Evolutionary conservation across 2,888 invertebrate species (phyloP), one percentile per base, ranked within the genome.

Genomic region (Heliothis peltigera): DNA sequence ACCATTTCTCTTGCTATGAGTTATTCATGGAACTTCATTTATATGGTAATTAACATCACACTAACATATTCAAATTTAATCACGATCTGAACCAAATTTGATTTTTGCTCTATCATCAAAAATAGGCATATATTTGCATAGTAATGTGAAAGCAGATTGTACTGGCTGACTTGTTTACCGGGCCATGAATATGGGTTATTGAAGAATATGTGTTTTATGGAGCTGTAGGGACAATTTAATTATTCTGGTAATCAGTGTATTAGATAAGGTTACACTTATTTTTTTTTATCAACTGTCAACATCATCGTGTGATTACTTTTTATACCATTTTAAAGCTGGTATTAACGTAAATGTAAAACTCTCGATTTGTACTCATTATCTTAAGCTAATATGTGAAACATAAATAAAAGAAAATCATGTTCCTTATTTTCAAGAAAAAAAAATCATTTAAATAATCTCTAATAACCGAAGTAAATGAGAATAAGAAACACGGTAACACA

Each of bases 11-110:
- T 19, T 15, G 19, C 46, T 21, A 46, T 67, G 32, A 62, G 25
- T 82, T 73, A 81, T 68, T 80, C 76, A 76, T 78, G 43, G 56
- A 64, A 69, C 54, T 71, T 83, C 59, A 61, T 83, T 78, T 81
- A 73, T 70, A 81, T 81, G 78, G 55, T 76, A 83, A 83, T 70
- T 52, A 69, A 53, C 67, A 57, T 51, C 46, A 64, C 58, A 70
- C 64, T 76, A 60, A 73, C 67, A 64, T 70, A 72, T 78, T 82
- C 69, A 77, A 64, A 70, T 70, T 67, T 67, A 68, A 65, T 62
- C 61, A 66, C 51, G 49, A 54, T 66, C 59, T 42, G 51, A 68
- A 65, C 48, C 35, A 70, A 79, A 76, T 80, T 62, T n/a, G 62
- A 66, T 80, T 69, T 74, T 74, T 68, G 57, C 57, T 44, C 21